Evolutionary conservation across 2,113 vertebrate genomes (phyloP).

Genomic region (Mandrillus leucophaeus): DNA sequence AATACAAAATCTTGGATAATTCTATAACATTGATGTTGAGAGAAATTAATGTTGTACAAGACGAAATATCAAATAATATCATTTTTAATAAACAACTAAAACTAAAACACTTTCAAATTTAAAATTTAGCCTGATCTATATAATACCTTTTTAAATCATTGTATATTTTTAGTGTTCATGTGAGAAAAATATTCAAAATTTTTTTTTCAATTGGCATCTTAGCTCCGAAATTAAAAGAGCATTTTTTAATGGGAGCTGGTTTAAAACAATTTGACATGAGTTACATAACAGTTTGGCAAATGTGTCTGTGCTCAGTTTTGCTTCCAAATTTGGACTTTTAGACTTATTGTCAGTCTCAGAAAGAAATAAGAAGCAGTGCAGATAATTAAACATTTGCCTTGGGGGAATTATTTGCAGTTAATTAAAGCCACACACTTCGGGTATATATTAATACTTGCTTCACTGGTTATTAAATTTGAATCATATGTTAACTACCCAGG

Average conservation of each 20-base stretch:
- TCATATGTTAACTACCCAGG: slow-evolving; percentile 81
- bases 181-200: slow-evolving; percentile 17
- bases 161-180: slow-evolving; percentile 19
- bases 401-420: slow-evolving; percentile 85
- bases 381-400: slow-evolving; percentile 87
- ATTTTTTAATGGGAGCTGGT: slow-evolving; percentile 63
- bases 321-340: slow-evolving; percentile 80
- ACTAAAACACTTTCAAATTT: slow-evolving; percentile 22
- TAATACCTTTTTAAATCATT: slow-evolving; percentile 37
- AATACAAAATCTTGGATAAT: background rate
- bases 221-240: slow-evolving; percentile 47
- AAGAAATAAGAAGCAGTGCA: slow-evolving; percentile 81
- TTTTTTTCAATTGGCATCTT: slow-evolving; percentile 4
- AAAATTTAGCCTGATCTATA: background rate
- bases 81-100: slow-evolving; percentile 34
- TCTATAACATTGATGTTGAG: background rate
- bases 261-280: slow-evolving; percentile 66
- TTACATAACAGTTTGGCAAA: slow-evolving; percentile 73
- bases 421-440: slow-evolving; percentile 84
- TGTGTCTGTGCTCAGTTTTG: slow-evolving; percentile 53
- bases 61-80: background rate
- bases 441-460: slow-evolving; percentile 73
- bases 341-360: slow-evolving; percentile 79
- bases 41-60: background rate
- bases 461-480: slow-evolving; percentile 84